A percentile compares a stretch with the other conserved stretches of the same genome.
Conservation (phyloP, 2,113 vertebrate species). For the Arizona elegans region DNA sequence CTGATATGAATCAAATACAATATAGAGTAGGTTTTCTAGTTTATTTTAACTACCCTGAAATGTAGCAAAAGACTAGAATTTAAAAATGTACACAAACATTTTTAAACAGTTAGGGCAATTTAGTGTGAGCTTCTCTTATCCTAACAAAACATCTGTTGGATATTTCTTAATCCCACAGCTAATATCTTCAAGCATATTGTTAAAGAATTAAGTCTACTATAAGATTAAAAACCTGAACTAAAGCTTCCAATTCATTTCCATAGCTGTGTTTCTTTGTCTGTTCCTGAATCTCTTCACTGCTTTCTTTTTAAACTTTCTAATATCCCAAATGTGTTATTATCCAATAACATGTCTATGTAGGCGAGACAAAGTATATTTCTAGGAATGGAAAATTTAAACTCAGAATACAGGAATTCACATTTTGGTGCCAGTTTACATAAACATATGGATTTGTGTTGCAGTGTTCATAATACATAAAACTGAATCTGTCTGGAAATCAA, state of each 20-base stretch:
- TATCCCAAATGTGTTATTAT: slow-evolving; percentile 16
- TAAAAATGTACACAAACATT: neutral
- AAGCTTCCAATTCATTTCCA: neutral
- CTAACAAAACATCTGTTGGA: neutral
- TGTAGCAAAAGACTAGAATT: neutral
- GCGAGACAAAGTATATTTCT: slow-evolving; percentile 35
- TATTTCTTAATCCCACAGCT: neutral
- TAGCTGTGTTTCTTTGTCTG: slow-evolving; percentile 3
- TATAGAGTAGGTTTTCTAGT: neutral
- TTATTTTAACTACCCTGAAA: neutral
- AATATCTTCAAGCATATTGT: slow-evolving; percentile 6
- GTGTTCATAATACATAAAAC: slow-evolving; percentile 33
- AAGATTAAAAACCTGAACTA: neutral
- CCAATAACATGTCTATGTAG: slow-evolving; percentile 13
- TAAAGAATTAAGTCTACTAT: slow-evolving; percentile 17
- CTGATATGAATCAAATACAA: neutral
- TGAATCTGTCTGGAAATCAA: slow-evolving; percentile 16
- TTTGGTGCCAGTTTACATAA: slow-evolving; percentile 46
- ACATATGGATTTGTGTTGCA: slow-evolving; percentile 45
- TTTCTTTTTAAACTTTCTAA: neutral
- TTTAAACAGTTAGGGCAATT: neutral
- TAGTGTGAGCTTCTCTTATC: neutral
- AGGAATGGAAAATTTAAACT: slow-evolving; percentile 29
- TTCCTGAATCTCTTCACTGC: neutral
- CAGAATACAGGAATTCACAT: slow-evolving; percentile 43